Percentiles rank a stretch among this genome's conserved stretches.
These are phyloP conservation scores for Xenotilapia caudafasciata DNA, from an alignment of 2,113 vertebrate genomes.

Conservation along the genomic window DNA sequence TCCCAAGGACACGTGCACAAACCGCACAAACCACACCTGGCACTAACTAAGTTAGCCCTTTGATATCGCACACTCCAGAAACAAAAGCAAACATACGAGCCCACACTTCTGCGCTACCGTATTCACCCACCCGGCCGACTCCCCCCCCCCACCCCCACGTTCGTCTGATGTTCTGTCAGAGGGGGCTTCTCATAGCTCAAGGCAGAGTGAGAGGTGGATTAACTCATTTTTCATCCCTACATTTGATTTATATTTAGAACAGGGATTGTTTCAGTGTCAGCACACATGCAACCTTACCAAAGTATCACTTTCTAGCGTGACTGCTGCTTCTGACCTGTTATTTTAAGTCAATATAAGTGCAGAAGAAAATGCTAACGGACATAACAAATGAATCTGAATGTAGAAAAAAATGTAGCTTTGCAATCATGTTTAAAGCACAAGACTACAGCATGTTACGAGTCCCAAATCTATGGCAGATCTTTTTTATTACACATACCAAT, in stretches of 20 bases:
- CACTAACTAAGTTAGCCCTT: slow-evolving; percentile 5
- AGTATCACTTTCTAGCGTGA: not conserved
- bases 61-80: slow-evolving; percentile 12
- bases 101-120: not conserved
- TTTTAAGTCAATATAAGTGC: not conserved
- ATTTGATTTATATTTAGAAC: slow-evolving; percentile 38
- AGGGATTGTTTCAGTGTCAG: not conserved
- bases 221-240: slow-evolving; percentile 23
- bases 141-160: not conserved
- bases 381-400: not conserved
- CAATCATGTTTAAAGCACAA: not conserved
- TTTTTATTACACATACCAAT: not conserved
- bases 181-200: slow-evolving; percentile 29
- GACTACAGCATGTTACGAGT: not conserved
- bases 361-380: not conserved
- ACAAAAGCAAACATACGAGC: slow-evolving; percentile 16
- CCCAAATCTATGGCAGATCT: not conserved
- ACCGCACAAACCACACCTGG: slow-evolving; percentile 25
- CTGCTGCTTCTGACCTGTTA: not conserved
- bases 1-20: not conserved
- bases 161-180: slow-evolving; percentile 38
- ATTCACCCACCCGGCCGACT: slow-evolving; percentile 29
- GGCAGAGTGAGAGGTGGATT: slow-evolving; percentile 17
- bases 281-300: not conserved
- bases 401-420: not conserved